Base-by-base conservation (phyloP, 1,140 invertebrate species). In the Homarus americanus region DNA sequence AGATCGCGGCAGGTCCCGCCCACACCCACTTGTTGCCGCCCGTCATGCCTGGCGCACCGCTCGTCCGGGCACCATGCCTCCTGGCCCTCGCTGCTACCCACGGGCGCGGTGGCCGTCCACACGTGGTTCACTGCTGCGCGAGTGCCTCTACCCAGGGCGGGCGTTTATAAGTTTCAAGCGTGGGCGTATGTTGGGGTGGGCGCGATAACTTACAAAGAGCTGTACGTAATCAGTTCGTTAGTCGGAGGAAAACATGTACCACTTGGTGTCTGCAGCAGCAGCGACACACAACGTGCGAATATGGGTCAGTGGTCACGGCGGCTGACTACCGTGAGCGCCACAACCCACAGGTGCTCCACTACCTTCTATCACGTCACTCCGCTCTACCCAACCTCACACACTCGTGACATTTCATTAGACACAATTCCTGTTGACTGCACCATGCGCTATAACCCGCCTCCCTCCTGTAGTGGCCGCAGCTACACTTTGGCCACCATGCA, bases 11-110 rank as follows among this genome's bases (percentile, higher is more conserved):
- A 66, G 73, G 44, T 58, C 44, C 75, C 38, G 53, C 75, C 86
- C 38, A 36, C 76, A 87, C 86, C 86, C 86, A 87, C 86, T 87
- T 87, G 86, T 87, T 87, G 86, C 86, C 86, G 86, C 86, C 86
- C 53, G 36, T 87, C 86, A 87, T 87, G 76, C 75, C 86, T 78
- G 49, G 41, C 15, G 41, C 53, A 44, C 85, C 53, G 44, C 49
- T 41, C 75, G 20, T 38, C 40, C 24, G 53, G 40, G 63, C 66
- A 40, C 53, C 80, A 69, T 49, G 58, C 63, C 63, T 34, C 32
- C 75, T 66, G 36, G 24, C 36, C 76, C 40, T 44, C 40, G 7
- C 32, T n/a, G n/a, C 76, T 79, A 2, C 24, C 72, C 28, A 79
- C 36, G 76, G 53, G 53, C 53, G 5, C 17, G 44, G 75, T 44